A percentile compares a stretch with the other conserved stretches of the same genome.
Conservation (phyloP, 2,888 invertebrate species). For the Auanema freiburgensis region DNA sequence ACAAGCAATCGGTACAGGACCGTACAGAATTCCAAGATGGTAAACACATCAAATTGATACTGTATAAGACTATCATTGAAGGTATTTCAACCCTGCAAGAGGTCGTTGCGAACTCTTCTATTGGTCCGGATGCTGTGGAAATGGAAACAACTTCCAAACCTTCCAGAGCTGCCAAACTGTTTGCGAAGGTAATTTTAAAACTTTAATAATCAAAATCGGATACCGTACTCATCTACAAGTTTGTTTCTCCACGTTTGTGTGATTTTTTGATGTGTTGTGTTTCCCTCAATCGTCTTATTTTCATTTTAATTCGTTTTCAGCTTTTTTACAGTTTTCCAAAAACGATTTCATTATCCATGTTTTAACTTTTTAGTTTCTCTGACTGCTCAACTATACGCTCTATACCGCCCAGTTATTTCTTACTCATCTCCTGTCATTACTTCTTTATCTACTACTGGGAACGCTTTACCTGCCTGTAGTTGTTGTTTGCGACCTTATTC, state of each 20-base stretch:
- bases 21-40: constrained; percentile 65
- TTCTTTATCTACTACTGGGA: background rate
- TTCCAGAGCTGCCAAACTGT: constrained; percentile 60
- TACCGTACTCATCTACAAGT: background rate
- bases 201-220: background rate
- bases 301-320: background rate
- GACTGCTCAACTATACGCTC: background rate
- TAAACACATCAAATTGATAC: constrained; percentile 14
- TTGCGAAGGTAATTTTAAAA: constrained; percentile 58
- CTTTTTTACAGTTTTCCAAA: background rate
- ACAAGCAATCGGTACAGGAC: constrained; percentile 64
- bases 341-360: constrained; percentile 8
- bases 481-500: constrained; percentile 52
- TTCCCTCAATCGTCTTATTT: background rate
- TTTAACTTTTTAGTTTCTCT: constrained; percentile 15
- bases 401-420: too few species aligned
- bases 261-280: background rate
- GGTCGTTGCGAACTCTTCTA: constrained; percentile 64
- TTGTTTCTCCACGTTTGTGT: background rate
- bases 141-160: constrained; percentile 63
- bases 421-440: too few species aligned
- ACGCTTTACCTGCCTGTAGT: constrained; percentile 24
- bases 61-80: constrained; percentile 14
- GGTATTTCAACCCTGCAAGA: constrained; percentile 61
- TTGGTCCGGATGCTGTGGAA: constrained; percentile 65